Base-by-base conservation (phyloP, 2,888 invertebrate species). In the Epinotia ramella region DNA sequence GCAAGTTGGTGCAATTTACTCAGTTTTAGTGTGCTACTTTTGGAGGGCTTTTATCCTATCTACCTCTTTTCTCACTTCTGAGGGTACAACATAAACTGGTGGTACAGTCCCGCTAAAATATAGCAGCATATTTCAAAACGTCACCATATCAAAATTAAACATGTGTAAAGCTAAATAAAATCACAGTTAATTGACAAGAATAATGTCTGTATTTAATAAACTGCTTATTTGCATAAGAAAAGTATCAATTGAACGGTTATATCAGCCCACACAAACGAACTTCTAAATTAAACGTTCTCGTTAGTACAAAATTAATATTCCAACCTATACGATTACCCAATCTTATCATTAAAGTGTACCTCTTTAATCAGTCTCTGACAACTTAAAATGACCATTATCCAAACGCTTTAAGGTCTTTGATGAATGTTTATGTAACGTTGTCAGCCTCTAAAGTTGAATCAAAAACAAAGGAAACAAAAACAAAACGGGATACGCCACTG, bases 221-320 rank as follows among this genome's bases (percentile, higher is more conserved):
- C n/a, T 16, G 24, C 59, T 24, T 46, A 69, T 69, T 65, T 33
- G 70, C 49, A 65, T 70, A 65, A 74, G 53, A 73, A 66, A 69
- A 73, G 62, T 63, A 49, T 64, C 49, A 59, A 76, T 33, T 40
- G 28, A 77, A 75, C 70, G 56, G 53, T 70, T 60, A 59, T 33
- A 66, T 60, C 65, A n/a, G 40, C 75, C 75, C 46, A 75, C 75
- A 44, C 59, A 53, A 28, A 40, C 33, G 9, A 7, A 49, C 65
- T 59, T 59, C 70, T 72, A 71, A 76, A 76, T 72, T 73, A 77
- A 77, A 78, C 77, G 76, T 70, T 66, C 77, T 78, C 78, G 74
- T 79, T 81, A 78, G 77, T 76, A 78, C 78, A 76, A 81, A 81
- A 85, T 85, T 84, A 84, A 84, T 83, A 80, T 77, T 71, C 80